A percentile compares a stretch with the other conserved stretches of the same genome.
Conservation (phyloP, 2,888 invertebrate genomes). For the Helobdella robusta region DNA sequence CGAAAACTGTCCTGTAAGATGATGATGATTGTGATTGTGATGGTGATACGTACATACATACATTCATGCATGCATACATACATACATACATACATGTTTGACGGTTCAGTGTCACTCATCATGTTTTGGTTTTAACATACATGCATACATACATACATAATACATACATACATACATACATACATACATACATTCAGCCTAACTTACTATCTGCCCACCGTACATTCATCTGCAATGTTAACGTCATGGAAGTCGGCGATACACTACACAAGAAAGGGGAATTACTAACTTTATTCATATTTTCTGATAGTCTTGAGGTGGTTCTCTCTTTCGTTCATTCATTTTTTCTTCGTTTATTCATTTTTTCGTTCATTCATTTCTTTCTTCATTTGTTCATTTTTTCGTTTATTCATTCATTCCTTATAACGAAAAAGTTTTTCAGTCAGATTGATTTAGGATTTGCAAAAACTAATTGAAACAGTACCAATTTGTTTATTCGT, state of each 20-base stretch:
- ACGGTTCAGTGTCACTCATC: too few relatives aligned
- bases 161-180: not conserved
- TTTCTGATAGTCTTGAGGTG: conserved; percentile 87
- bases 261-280: conserved; percentile 75
- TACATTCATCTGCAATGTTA: conserved; percentile 74
- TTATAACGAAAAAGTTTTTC: too few relatives aligned
- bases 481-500: too few relatives aligned
- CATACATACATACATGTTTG: conserved; percentile 10
- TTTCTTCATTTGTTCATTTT: not conserved
- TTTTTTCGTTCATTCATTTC: not conserved
- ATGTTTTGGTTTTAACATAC: too few relatives aligned
- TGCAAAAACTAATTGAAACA: too few relatives aligned
- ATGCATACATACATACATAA: too few relatives aligned
- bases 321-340: conserved; percentile 25
- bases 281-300: conserved; percentile 76
- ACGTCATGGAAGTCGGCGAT: conserved; percentile 69
- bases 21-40: not conserved
- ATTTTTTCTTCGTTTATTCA: not conserved
- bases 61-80: too few relatives aligned
- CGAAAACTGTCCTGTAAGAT: conserved; percentile 79
- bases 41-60: too few relatives aligned
- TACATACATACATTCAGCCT: conserved; percentile 43
- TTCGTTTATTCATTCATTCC: too few relatives aligned
- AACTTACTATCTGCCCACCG: conserved; percentile 85
- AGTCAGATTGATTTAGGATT: too few relatives aligned